Conservation (phyloP, 2,797 vertebrate species). For the Leptoclinus maculatus region DNA sequence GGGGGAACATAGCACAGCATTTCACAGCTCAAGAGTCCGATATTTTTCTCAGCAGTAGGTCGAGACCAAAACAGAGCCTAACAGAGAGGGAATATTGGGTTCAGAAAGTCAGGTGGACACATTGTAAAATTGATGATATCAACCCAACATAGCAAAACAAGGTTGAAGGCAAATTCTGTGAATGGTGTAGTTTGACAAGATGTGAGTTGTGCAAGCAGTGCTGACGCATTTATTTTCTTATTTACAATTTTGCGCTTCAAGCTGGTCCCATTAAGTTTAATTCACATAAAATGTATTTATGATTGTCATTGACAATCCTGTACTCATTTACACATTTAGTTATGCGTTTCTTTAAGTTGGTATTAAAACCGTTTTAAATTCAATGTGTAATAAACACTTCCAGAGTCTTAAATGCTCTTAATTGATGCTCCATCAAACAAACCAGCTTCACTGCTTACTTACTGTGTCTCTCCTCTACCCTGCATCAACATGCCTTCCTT, state of each 20-base stretch:
- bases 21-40: no score
- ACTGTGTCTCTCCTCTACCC: background rate
- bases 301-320: background rate
- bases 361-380: background rate
- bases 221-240: constrained; percentile 3
- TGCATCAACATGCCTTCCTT: constrained; percentile 10
- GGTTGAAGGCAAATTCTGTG: background rate
- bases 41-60: background rate
- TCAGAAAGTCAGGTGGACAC: background rate
- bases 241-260: background rate
- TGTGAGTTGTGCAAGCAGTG: background rate
- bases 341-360: background rate
- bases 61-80: background rate
- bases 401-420: background rate
- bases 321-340: background rate
- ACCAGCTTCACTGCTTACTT: background rate
- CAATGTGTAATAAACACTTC: background rate
- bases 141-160: background rate
- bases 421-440: background rate
- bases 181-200: background rate
- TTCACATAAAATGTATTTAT: background rate
- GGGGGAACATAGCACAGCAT: no score
- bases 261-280: background rate
- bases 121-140: no score
- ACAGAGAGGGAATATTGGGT: background rate